Base-by-base conservation (phyloP, 2,113 vertebrate genomes). In the Sigmodon hispidus region DNA sequence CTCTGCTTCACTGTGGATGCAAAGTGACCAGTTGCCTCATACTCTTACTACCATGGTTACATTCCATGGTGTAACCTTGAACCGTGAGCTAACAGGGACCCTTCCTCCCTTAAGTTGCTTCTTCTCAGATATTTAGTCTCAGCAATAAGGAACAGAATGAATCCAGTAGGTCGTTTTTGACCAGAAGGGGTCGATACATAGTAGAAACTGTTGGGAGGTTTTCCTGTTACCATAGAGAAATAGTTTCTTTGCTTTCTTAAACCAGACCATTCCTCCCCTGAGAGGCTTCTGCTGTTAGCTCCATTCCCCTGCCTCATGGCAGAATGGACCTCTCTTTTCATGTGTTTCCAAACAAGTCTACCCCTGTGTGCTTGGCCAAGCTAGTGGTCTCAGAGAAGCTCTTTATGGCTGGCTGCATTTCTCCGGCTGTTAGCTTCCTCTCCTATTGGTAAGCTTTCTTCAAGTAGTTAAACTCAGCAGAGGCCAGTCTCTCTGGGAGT, bases 401-500 rank as follows among this genome's bases (percentile, higher is more conserved):
- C 1, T 0, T 65, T 15, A 6, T 8, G 29, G 4, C 4, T 17
- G 34, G 29, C 7, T 19, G 21, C 6, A 0, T 87, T 59, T 63
- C 85, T 81, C 9, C 57, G 87, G 17, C 0, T 34, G 21, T n/a
- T 26, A 36, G n/a, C 52, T 6, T n/a, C 3, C 48, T 57, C 36
- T 91, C 26, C 22, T 55, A 17, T 0, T 45, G 50, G 22, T 40
- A 15, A 17, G 40, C 10, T 73, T 81, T 59, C n/a, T 34, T 76
- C 36, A 40, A 55, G 26, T 36, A 55, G 26, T 36, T 2, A 0
- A 57, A 10, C n/a, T 89, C 76, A 72, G 84, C 12, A 50, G 70
- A 76, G 89, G 40, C 63, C 45, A 12, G 31, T 45, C 93, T 80
- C 94, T 87, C 70, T 34, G 93, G 85, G 95, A 96, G 87, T 67